phyloP scores from a whole-genome alignment of 1,140 invertebrate species.

The Drosophila busckii region DNA sequence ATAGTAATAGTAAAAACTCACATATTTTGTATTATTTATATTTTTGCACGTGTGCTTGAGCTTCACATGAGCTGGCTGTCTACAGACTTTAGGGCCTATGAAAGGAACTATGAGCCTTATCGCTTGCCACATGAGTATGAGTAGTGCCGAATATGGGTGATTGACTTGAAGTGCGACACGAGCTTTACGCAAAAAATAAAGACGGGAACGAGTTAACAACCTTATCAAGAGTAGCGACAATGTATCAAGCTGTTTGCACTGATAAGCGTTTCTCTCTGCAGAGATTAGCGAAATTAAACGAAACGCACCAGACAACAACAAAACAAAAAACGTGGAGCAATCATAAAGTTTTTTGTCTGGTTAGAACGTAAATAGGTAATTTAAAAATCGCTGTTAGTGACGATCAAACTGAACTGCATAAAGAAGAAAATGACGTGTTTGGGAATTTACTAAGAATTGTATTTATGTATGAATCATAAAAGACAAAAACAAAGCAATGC shows the following conservation, averaged over 20 bases:
- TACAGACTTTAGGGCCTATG: background rate
- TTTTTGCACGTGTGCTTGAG: too few relatives aligned
- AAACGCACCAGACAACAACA: background rate
- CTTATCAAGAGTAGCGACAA: constrained; percentile 22
- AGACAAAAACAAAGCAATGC: constrained; percentile 56
- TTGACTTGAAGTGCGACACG: too few relatives aligned
- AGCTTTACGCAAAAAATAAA: constrained; percentile 11
- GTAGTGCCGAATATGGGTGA: background rate
- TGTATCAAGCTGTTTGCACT: background rate
- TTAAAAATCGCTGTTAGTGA: too few relatives aligned
- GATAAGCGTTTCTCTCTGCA: constrained; percentile 17
- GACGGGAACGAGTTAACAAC: constrained; percentile 3
- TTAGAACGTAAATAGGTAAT: too few relatives aligned
- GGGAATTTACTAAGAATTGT: too few relatives aligned
- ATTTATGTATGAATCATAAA: too few relatives aligned
- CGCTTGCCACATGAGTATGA: constrained; percentile 2
- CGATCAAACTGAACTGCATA: constrained; percentile 32
- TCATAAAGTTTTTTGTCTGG: constrained; percentile 3
- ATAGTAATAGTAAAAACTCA: too few relatives aligned
- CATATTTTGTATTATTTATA: too few relatives aligned
- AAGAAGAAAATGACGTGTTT: too few relatives aligned
- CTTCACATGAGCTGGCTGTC: too few relatives aligned
- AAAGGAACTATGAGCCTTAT: background rate
- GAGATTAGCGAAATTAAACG: constrained; percentile 4
- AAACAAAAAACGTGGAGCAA: constrained; percentile 3